Percentiles rank a stretch among this genome's conserved stretches.
These are phyloP conservation scores for Aphaenogaster rudis DNA, from an alignment of 1,140 invertebrate genomes.

Conservation along the genomic window DNA sequence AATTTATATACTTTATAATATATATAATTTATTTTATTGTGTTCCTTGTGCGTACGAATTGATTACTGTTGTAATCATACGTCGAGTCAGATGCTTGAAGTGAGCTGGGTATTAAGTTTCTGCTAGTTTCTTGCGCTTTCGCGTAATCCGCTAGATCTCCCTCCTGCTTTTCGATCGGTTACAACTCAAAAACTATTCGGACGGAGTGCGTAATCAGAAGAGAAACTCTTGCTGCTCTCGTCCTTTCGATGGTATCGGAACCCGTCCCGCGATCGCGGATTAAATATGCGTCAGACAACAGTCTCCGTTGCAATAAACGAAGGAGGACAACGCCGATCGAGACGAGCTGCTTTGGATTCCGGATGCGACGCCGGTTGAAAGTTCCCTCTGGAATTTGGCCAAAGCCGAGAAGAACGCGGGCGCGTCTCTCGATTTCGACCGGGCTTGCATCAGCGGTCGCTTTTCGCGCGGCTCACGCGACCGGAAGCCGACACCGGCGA, in stretches of 20 bases:
- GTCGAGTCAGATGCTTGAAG: not conserved
- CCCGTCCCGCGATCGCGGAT: not conserved
- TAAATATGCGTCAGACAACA: constrained; percentile 48
- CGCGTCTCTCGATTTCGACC: not conserved
- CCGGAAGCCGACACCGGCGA: constrained; percentile 39
- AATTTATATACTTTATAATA: not conserved
- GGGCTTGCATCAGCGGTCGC: constrained; percentile 52
- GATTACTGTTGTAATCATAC: not conserved
- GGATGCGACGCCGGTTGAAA: constrained; percentile 71
- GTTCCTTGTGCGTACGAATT: not conserved
- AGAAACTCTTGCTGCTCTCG: constrained; percentile 31
- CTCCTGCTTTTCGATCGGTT: not conserved
- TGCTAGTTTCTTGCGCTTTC: not conserved
- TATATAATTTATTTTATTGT: not conserved
- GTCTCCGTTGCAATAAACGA: constrained; percentile 53
- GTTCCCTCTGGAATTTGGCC: constrained; percentile 78
- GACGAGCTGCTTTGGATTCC: constrained; percentile 72
- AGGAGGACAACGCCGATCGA: constrained; percentile 1
- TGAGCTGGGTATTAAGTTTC: not conserved
- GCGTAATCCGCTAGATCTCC: not conserved
- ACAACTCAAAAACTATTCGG: constrained; percentile 12
- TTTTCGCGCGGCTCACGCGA: constrained; percentile 23
- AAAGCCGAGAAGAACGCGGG: constrained; percentile 73
- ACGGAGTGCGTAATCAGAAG: constrained; percentile 9
- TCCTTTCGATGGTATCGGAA: constrained; percentile 34